Evolutionary conservation across 2,113 vertebrate species (phyloP), one percentile per base, ranked within the genome.

Genomic region (Chinchilla lanigera): DNA sequence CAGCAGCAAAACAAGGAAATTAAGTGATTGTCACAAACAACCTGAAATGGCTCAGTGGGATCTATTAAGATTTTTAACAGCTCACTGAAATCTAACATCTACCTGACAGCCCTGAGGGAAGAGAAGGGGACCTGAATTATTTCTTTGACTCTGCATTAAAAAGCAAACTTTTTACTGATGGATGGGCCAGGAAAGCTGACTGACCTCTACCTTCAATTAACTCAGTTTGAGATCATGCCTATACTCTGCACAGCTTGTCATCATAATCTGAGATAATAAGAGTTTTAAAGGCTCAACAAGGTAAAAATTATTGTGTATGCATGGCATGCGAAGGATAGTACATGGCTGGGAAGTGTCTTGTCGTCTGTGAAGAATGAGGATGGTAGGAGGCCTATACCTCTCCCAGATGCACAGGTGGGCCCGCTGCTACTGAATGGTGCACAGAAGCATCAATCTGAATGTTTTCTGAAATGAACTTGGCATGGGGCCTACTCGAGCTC

Each of bases 1-100:
- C 89, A 82, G 81, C 90, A 89, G 81, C 77, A 96, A 96, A 98
- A 96, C 90, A 94, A 95, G 97, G 88, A 97, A 95, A 97, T 97
- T 93, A 97, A 97, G 97, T 58, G 97, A 98, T 92, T 95, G 96
- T 96, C 96, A 92, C 95, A 95, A 96, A 97, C 86, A 95, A 95
- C 95, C 93, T 96, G 96, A 90, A 97, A 95, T 60, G 86, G 94
- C 96, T 97, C 97, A 75, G 97, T 86, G 50, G 97, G 92, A 90
- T 96, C 96, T 93, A 93, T 96, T 95, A 96, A 97, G 96, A 91
- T 95, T 95, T 97, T 97, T 95, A 97, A 97, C 92, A 96, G 97
- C 87, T 97, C 96, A 58, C 93, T 97, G 94, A 86, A 97, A 97
- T 81, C 84, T 81, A 92, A 56, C 61, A 73, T 91, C 52, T 82